Base-by-base conservation (phyloP, 2,888 invertebrate genomes). In the Baccha elongata region DNA sequence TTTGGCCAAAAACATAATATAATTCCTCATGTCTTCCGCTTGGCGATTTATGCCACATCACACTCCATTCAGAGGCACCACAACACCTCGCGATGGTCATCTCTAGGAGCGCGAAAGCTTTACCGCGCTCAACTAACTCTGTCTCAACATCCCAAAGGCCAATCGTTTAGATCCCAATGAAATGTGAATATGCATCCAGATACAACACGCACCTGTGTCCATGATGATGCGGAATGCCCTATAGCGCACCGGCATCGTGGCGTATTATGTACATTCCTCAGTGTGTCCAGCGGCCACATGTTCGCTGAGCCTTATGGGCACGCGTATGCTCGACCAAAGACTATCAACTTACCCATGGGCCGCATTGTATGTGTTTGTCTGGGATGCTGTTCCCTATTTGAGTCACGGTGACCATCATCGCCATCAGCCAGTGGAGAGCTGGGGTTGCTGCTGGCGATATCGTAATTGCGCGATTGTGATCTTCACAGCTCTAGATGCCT, bases 401-500 rank as follows among this genome's bases (percentile, higher is more conserved):
- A 83, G 67, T 40, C 72, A 52, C 40, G 42, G 5, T 73, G 72
- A 58, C 72, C 78, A 78, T 83, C 83, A 78, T 37, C 76, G 23
- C 40, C 11, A 29, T 15, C 50, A 29, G 23, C 46, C 35, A 19
- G 55, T 32, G 15, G 26, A 35, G 19, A 37, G 13, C 13, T 37
- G 26, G 3, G n/a, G 40, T 46, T 11, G 68, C 78, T 73, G 55
- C 73, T 50, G 55, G 78, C 68, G 83, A 83, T 83, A 83, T 72
- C 58, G 72, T 78, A 83, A 83, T 78, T 83, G 78, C 64, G 73
- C 52, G 83, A 83, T 83, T 68, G 83, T 52, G 83, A 83, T 83
- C 83, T 83, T 83, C 83, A 78, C 78, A 83, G 83, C 83, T 83
- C 83, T 73, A 83, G 83, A 83, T 83, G 83, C 78, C 78, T 83